Base-by-base conservation (phyloP, 1,140 invertebrate genomes). In the Drosophila nasuta region DNA sequence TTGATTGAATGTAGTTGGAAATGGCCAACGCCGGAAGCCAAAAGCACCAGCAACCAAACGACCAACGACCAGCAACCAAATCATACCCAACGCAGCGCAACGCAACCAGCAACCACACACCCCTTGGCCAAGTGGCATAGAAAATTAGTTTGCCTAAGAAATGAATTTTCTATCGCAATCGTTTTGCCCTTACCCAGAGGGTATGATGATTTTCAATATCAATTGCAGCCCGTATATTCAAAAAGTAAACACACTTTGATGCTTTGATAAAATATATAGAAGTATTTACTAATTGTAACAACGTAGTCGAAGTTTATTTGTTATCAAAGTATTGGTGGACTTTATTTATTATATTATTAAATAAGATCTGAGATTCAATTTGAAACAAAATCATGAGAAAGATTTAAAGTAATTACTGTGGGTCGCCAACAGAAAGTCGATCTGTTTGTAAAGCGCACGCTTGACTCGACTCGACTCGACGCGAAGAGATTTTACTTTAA, bases 1-100 rank as follows among this genome's bases (percentile, higher is more conserved):
- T 89, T 89, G 81, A 89, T 89, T 89, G 85, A 83, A 89, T 79
- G 82, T 78, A 77, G 66, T 70, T 68, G 77, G 60, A 79, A 89
- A 73, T 81, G 66, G 83, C 72, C 60, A 73, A 67, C 48, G 65
- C 60, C 82, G 49, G 75, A 71, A 75, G 76, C 62, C 62, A 64
- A 70, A 54, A 38, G 60, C 30, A 25, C 38, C 76, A 38, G 45
- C 52, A 30, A 58, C 15, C 45, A 58, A 72, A 52, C 30, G 30
- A 33, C 30, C 25, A 60, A 64, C 58, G 60, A 25, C 45, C 76
- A 30, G 20, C 52, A 17, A 59, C 15, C 46, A 59, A 72, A 62
- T 46, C 58, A 70, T 54, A 15, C 17, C 38, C 48, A 35, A 20
- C 43, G 20, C 20, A 20, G 3, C 3, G 45, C 51, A 28, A 25